Evolutionary conservation across 2,888 invertebrate genomes (phyloP).

Genomic region (Andrena marginata): DNA sequence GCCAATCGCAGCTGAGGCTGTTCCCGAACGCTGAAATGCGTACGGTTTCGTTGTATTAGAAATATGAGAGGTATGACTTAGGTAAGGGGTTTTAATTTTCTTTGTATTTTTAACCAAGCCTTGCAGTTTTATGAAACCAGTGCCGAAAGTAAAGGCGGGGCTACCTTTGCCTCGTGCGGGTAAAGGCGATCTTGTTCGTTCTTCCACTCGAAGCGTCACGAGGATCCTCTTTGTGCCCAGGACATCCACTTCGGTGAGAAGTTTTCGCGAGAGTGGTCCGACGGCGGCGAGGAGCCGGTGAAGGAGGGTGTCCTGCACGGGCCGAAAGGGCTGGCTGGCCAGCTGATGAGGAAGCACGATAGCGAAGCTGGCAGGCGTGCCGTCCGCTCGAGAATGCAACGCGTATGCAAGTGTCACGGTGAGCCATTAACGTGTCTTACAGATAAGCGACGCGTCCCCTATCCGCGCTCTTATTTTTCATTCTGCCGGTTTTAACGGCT

Average conservation of each 20-base stretch:
- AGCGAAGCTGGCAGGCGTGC: conserved; percentile 96
- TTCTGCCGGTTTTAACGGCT: conserved; percentile 49
- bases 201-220: neutral
- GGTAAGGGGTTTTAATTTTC: too few species aligned
- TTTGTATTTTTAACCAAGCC: neutral
- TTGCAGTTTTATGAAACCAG: neutral
- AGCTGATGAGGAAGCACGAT: conserved; percentile 95
- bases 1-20: too few species aligned
- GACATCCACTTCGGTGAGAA: conserved; percentile 94
- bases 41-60: too few species aligned
- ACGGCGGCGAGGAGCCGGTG: conserved; percentile 91
- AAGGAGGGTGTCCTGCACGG: conserved; percentile 86
- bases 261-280: conserved; percentile 95
- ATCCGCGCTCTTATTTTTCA: conserved; percentile 62
- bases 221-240: conserved; percentile 84
- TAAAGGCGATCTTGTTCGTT: neutral
- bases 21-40: too few species aligned
- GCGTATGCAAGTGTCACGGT: conserved; percentile 97
- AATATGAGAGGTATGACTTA: too few species aligned
- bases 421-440: conserved; percentile 59
- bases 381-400: conserved; percentile 92
- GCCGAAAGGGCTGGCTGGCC: conserved; percentile 81
- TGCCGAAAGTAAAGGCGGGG: neutral
- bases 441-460: conserved; percentile 42
- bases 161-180: neutral